Conservation (phyloP, 2,888 invertebrate genomes). For the Crossocerus cetratus region DNA sequence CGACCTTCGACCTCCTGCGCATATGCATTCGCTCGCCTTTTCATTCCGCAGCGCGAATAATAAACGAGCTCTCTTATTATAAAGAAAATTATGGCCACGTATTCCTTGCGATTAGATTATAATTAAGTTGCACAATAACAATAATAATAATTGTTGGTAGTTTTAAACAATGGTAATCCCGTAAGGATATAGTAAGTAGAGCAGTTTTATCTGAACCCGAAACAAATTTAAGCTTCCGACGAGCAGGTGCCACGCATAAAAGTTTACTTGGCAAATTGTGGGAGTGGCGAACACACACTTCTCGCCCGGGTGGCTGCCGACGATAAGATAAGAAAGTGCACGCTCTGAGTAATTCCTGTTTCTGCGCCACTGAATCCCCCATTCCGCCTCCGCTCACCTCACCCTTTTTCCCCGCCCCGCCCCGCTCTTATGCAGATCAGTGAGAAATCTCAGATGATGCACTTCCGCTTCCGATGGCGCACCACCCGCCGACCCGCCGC, state of each 20-base stretch:
- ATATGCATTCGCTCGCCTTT: neutral
- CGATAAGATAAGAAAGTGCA: constrained; percentile 27
- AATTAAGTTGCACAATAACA: neutral
- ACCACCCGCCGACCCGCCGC: neutral
- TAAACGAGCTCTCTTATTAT: no score
- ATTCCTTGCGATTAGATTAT: neutral
- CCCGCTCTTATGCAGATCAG: constrained; percentile 9
- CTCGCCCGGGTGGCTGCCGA: constrained; percentile 5
- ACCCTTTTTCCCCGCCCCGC: constrained; percentile 8
- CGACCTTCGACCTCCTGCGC: constrained; percentile 14
- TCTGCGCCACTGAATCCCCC: constrained; percentile 17
- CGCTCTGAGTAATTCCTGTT: constrained; percentile 16
- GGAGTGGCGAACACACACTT: constrained; percentile 1
- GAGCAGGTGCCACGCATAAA: no score
- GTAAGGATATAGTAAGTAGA: no score
- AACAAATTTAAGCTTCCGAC: no score
- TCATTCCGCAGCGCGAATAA: constrained; percentile 11
- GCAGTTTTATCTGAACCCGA: neutral
- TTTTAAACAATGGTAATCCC: no score
- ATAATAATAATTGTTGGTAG: neutral
- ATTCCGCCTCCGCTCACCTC: neutral
- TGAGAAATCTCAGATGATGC: constrained; percentile 3
- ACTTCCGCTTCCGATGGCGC: constrained; percentile 1
- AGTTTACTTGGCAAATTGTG: neutral
- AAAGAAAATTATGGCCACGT: no score